Evolutionary conservation across 2,888 invertebrate species (phyloP).

Genomic region (Piscicola geometra): DNA sequence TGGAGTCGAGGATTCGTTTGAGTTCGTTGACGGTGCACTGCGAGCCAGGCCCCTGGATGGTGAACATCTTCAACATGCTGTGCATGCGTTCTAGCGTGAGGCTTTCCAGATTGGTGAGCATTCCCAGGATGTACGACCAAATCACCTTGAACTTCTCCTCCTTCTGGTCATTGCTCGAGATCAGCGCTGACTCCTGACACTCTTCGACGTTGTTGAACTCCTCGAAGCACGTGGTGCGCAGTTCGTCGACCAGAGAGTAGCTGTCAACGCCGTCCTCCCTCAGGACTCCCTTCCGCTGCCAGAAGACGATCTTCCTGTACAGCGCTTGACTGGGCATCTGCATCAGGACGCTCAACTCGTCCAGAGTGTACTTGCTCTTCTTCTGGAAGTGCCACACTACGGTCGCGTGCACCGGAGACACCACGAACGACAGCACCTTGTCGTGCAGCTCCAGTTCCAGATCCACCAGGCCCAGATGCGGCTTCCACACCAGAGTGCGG

Average conservation of each 20-base stretch:
- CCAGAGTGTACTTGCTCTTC: constrained; percentile 78
- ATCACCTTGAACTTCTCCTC: constrained; percentile 89
- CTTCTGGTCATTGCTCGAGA: constrained; percentile 85
- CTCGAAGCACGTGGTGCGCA: constrained; percentile 43
- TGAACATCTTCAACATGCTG: constrained; percentile 93
- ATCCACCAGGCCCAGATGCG: constrained; percentile 83
- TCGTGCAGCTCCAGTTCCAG: constrained; percentile 82
- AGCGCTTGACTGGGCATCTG: constrained; percentile 80
- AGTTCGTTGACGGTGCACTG: constrained; percentile 84
- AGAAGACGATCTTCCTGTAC: constrained; percentile 80
- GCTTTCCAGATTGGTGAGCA: constrained; percentile 89
- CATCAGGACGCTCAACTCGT: constrained; percentile 77
- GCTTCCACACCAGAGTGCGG: constrained; percentile 86
- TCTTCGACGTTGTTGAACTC: constrained; percentile 58
- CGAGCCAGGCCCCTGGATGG: constrained; percentile 79
- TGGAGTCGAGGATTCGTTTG: constrained; percentile 80
- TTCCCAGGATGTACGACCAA: constrained; percentile 94
- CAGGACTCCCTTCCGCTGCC: constrained; percentile 87
- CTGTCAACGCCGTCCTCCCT: constrained; percentile 71
- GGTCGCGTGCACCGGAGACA: constrained; percentile 87
- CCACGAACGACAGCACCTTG: constrained; percentile 69
- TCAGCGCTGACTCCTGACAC: constrained; percentile 87
- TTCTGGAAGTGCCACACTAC: constrained; percentile 88
- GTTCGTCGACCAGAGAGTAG: constrained; percentile 60
- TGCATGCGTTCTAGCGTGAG: constrained; percentile 86